These are phyloP conservation scores for Bombylius major DNA, from an alignment of 2,888 invertebrate genomes.

Conservation along the genomic window DNA sequence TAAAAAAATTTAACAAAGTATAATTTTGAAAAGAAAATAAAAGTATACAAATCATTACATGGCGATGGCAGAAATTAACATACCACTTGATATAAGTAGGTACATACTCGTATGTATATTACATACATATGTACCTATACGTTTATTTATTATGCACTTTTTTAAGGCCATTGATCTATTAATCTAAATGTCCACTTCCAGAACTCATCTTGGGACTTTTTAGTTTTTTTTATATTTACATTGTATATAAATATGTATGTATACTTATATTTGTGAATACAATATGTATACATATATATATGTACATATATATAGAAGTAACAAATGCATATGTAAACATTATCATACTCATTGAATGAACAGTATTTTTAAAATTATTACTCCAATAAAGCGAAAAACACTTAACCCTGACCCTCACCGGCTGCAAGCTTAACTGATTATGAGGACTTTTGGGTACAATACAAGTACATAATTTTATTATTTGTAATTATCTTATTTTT, in stretches of 20 bases:
- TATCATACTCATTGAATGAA: neutral
- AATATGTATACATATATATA: too few relatives aligned
- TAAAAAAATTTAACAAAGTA: too few relatives aligned
- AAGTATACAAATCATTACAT: too few relatives aligned
- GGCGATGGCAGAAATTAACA: too few relatives aligned
- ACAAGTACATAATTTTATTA: neutral
- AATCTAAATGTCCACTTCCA: neutral
- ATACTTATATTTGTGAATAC: too few relatives aligned
- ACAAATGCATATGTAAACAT: too few relatives aligned
- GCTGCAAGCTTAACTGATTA: conserved; percentile 5
- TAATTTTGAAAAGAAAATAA: too few relatives aligned
- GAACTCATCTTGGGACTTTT: neutral
- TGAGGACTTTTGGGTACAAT: neutral
- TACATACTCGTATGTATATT: too few relatives aligned
- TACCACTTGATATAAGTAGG: too few relatives aligned
- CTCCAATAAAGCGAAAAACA: neutral
- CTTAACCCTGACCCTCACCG: conserved; percentile 8
- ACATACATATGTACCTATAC: too few relatives aligned
- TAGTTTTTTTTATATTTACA: too few relatives aligned
- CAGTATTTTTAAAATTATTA: neutral
- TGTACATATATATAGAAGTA: neutral
- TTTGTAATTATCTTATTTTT: neutral
- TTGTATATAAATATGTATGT: too few relatives aligned
- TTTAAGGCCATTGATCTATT: neutral
- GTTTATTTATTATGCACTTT: neutral